Evolutionary conservation across 2,888 invertebrate genomes (phyloP).

Genomic region (Dasysyrphus tricinctus): DNA sequence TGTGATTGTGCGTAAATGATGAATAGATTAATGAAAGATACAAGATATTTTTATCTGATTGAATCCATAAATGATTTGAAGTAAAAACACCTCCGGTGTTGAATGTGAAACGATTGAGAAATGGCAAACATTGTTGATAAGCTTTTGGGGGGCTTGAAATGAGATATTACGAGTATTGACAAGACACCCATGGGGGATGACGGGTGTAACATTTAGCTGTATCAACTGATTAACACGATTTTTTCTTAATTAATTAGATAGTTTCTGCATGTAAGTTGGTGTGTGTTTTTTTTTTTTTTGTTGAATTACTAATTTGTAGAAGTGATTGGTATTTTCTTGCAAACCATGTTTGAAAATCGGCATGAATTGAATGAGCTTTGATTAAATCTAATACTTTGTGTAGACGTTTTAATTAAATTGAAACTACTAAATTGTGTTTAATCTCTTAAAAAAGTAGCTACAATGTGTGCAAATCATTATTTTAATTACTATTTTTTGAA

Average conservation of each 20-base stretch:
- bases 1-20: constrained; percentile 21
- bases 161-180: background rate
- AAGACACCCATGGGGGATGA: background rate
- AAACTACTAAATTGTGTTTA: background rate
- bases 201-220: background rate
- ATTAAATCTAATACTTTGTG: background rate
- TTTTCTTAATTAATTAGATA: background rate
- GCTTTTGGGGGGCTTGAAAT: background rate
- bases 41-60: constrained; percentile 24
- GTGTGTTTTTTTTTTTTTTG: background rate
- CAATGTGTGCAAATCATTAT: background rate
- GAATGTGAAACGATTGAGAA: constrained; percentile 9
- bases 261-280: background rate
- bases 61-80: constrained; percentile 7
- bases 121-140: background rate
- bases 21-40: constrained; percentile 19
- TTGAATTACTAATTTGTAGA: background rate
- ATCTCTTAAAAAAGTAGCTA: background rate
- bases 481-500: background rate
- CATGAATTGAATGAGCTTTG: background rate
- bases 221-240: background rate
- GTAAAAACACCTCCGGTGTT: constrained; percentile 25
- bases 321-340: background rate
- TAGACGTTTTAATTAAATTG: background rate
- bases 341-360: background rate